phyloP scores from a whole-genome alignment of 2,113 vertebrate species.

The Peromyscus californicus region DNA sequence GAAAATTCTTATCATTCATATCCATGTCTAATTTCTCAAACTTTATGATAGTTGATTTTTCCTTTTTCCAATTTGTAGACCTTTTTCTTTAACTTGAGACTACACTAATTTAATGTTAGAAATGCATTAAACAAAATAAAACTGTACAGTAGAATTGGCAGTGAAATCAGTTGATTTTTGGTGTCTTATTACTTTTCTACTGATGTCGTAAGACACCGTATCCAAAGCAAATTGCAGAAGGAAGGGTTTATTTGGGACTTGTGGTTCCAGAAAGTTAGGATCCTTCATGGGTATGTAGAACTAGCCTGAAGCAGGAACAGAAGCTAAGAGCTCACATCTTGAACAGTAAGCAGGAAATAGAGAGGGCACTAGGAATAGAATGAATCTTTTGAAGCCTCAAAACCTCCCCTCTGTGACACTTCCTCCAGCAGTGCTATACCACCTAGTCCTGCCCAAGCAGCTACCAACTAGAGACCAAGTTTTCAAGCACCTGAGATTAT shows the following conservation, averaged over 20 bases:
- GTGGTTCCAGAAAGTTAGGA: not conserved
- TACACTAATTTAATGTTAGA: not conserved
- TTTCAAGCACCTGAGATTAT: not conserved
- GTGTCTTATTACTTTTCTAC: not conserved
- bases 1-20: constrained; percentile 24
- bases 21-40: not conserved
- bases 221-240: not conserved
- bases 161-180: not conserved
- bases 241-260: not conserved
- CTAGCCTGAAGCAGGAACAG: not conserved
- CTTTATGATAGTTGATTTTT: not conserved
- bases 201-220: not conserved
- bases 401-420: not conserved
- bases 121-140: constrained; percentile 33
- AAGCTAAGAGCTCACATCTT: not conserved
- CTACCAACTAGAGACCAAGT: too few species aligned
- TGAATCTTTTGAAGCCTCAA: not conserved
- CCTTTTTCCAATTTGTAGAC: not conserved
- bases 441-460: not conserved
- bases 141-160: not conserved
- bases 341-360: not conserved
- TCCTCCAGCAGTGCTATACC: not conserved
- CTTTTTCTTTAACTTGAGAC: not conserved
- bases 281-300: not conserved
- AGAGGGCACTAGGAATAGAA: too few species aligned